Evolutionary conservation across 2,888 invertebrate genomes (phyloP).

Genomic region (Endomychus coccineus): DNA sequence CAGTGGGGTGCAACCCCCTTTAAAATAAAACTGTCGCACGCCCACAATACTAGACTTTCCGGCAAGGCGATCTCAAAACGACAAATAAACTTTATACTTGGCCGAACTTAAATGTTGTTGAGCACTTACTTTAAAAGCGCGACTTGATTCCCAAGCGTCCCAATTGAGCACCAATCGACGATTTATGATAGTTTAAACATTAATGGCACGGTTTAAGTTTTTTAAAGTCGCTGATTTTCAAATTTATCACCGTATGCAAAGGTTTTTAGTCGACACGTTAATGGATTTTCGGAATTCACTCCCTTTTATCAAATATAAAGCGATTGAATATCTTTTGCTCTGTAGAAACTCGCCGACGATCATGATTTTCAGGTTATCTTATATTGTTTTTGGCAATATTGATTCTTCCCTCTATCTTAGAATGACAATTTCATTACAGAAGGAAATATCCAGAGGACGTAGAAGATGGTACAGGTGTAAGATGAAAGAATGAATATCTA

Average conservation of each 20-base stretch:
- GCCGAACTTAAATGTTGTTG: slow-evolving; percentile 37
- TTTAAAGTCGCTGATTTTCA: slow-evolving; percentile 35
- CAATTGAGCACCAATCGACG: slow-evolving; percentile 39
- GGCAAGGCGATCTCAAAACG: slow-evolving; percentile 34
- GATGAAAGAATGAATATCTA: too few relatives aligned
- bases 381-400: too few relatives aligned
- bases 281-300: slow-evolving; percentile 37
- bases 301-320: slow-evolving; percentile 35
- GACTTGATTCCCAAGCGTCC: slow-evolving; percentile 33
- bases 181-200: slow-evolving; percentile 43
- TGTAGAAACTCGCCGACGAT: too few relatives aligned
- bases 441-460: too few relatives aligned
- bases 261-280: slow-evolving; percentile 31
- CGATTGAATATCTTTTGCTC: too few relatives aligned
- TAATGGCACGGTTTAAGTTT: slow-evolving; percentile 36
- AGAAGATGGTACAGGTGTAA: too few relatives aligned
- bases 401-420: too few relatives aligned
- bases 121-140: slow-evolving; percentile 41
- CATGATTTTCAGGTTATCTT: too few relatives aligned
- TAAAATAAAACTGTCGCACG: slow-evolving; percentile 43
- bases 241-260: slow-evolving; percentile 35
- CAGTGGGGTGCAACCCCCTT: slow-evolving; percentile 35
- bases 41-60: slow-evolving; percentile 38
- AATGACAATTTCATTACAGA: too few relatives aligned
- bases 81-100: slow-evolving; percentile 43